These are phyloP conservation scores for Xiphorhynchus elegans DNA, from an alignment of 2,113 vertebrate genomes.

Conservation along the genomic window DNA sequence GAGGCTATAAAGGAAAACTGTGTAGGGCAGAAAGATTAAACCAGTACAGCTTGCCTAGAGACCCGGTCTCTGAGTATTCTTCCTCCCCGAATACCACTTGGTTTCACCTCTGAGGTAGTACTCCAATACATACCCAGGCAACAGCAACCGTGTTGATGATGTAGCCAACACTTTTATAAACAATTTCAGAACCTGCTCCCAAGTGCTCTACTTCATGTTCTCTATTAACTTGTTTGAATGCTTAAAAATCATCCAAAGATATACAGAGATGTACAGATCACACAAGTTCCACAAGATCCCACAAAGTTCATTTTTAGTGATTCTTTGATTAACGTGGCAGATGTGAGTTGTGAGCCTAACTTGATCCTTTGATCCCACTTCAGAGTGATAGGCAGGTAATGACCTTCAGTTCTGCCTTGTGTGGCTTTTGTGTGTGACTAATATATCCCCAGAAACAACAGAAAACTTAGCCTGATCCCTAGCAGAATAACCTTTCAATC, in stretches of 20 bases:
- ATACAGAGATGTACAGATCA: background rate
- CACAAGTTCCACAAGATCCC: background rate
- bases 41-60: background rate
- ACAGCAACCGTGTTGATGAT: background rate
- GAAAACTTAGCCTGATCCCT: background rate
- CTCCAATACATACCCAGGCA: background rate
- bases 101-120: background rate
- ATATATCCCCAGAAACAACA: background rate
- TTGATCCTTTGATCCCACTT: background rate
- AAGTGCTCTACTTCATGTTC: background rate
- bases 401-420: background rate
- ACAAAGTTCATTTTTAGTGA: background rate
- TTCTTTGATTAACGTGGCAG: background rate
- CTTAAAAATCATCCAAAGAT: background rate
- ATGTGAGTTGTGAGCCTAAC: background rate
- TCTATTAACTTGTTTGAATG: background rate
- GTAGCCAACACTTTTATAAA: no score
- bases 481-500: background rate
- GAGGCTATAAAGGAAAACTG: background rate
- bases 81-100: background rate
- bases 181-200: accelerated
- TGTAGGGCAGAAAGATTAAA: background rate
- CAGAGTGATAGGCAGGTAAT: no score
- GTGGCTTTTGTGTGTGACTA: background rate
- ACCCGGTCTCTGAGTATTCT: background rate